Evolutionary conservation across 2,888 invertebrate genomes (phyloP), one percentile per base, ranked within the genome.

Genomic region (Alsophila aescularia): DNA sequence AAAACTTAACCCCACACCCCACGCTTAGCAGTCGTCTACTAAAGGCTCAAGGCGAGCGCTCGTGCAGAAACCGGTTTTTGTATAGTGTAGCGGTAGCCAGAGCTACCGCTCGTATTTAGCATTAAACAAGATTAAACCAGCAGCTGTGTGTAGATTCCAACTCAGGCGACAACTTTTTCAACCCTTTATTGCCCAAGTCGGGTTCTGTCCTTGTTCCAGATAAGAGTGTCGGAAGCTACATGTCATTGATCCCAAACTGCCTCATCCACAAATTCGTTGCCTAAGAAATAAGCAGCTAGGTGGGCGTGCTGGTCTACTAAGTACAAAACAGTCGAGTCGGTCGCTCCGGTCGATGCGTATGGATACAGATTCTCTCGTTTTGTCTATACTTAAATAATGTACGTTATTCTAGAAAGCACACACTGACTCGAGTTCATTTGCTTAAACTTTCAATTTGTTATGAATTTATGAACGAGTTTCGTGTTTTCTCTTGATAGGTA

Each of bases 361-460:
- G 69, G 56, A 67, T 65, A 69, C 62, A 70, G 73, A 70, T 72
- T 70, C 70, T 72, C 75, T 64, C 66, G 57, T 67, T 70, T 70
- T 68, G 68, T 73, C 69, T 69, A 60, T 72, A 72, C 64, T 63
- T 72, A 73, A 70, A 75, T 65, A 75, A 69, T 70, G 71, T 32
- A 73, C 76, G 75, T 80, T 82, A 81, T 84, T 86, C 77, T 87
- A 88, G 88, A 87, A 88, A 89, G 88, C 81, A 83, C 72, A 77
- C 69, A 76, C 76, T 73, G 79, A 66, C 75, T 80, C 69, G 79
- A 72, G 75, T 81, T 81, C 79, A 84, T 86, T 86, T 87, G 80
- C 79, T 82, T 85, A 83, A 85, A 87, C 87, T 87, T 88, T 88
- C 87, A 84, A 86, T 81, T 84, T 83, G 81, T 79, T 85, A 84